phyloP scores from a whole-genome alignment of 2,113 vertebrate genomes.

The Glareola pratincola region DNA sequence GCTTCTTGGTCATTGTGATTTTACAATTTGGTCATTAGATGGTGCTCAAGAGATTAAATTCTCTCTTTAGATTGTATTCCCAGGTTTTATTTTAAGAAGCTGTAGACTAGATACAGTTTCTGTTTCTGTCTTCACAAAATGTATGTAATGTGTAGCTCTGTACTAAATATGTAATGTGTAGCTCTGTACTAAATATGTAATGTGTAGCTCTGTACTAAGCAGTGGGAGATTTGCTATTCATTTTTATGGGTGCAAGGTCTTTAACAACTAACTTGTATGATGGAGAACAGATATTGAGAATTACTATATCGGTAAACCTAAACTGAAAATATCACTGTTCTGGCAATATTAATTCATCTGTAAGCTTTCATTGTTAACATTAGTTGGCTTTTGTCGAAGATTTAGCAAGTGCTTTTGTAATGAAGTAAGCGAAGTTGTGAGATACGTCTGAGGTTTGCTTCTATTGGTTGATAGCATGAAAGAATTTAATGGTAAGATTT shows the following conservation, averaged over 20 bases:
- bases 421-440: background rate
- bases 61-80: background rate
- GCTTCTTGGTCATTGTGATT: conserved; percentile 3
- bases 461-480: background rate
- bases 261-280: background rate
- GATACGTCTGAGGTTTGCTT: background rate
- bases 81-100: background rate
- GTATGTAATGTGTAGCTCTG: background rate
- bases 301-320: background rate
- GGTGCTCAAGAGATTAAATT: conserved; percentile 58
- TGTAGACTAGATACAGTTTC: background rate
- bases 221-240: background rate
- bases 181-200: no score
- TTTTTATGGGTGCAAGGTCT: background rate
- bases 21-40: conserved; percentile 52
- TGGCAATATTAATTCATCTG: background rate
- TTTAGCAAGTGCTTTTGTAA: background rate
- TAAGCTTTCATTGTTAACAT: background rate
- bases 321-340: background rate
- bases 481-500: background rate
- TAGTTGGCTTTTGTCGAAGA: background rate
- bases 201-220: background rate
- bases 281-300: background rate
- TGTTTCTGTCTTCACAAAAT: background rate
- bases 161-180: background rate